These are phyloP conservation scores for Drosophila nannoptera DNA, from an alignment of 1,140 invertebrate species.

Conservation along the genomic window DNA sequence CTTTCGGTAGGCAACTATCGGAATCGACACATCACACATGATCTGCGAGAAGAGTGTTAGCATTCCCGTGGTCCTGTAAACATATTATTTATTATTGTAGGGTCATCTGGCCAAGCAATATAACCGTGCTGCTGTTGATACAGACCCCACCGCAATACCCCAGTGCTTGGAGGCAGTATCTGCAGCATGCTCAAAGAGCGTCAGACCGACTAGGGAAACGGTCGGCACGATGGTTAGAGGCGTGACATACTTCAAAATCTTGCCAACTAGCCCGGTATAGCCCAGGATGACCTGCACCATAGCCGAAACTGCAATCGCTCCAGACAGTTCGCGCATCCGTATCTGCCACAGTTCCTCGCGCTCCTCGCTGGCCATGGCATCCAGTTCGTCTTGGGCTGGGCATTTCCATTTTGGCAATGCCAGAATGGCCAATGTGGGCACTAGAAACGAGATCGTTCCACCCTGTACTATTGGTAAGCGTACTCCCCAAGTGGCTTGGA, in stretches of 20 bases:
- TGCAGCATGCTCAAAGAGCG: slow-evolving; percentile 88
- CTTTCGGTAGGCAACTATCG: slow-evolving; percentile 83
- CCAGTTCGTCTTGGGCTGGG: slow-evolving; percentile 81
- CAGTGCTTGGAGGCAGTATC: slow-evolving; percentile 88
- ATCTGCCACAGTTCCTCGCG: slow-evolving; percentile 86
- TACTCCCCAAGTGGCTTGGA: slow-evolving; percentile 90
- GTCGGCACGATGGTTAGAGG: slow-evolving; percentile 90
- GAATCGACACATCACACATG: slow-evolving; percentile 85
- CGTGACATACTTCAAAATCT: slow-evolving; percentile 86
- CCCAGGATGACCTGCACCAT: slow-evolving; percentile 88
- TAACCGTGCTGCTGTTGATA: background rate
- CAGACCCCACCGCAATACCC: slow-evolving; percentile 88
- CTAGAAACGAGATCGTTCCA: slow-evolving; percentile 91
- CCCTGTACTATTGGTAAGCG: slow-evolving; percentile 85
- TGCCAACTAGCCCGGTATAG: slow-evolving; percentile 85
- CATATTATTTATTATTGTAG: background rate
- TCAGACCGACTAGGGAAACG: slow-evolving; percentile 88
- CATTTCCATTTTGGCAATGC: slow-evolving; percentile 89
- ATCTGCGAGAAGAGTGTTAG: slow-evolving; percentile 91
- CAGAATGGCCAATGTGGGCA: slow-evolving; percentile 91
- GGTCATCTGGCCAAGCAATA: too few relatives aligned
- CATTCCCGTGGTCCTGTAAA: slow-evolving; percentile 88
- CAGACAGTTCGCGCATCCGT: slow-evolving; percentile 90
- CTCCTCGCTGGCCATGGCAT: slow-evolving; percentile 82
- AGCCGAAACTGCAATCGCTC: slow-evolving; percentile 90